phyloP scores from a whole-genome alignment of 2,888 invertebrate genomes.

The Drosophila algonquin region DNA sequence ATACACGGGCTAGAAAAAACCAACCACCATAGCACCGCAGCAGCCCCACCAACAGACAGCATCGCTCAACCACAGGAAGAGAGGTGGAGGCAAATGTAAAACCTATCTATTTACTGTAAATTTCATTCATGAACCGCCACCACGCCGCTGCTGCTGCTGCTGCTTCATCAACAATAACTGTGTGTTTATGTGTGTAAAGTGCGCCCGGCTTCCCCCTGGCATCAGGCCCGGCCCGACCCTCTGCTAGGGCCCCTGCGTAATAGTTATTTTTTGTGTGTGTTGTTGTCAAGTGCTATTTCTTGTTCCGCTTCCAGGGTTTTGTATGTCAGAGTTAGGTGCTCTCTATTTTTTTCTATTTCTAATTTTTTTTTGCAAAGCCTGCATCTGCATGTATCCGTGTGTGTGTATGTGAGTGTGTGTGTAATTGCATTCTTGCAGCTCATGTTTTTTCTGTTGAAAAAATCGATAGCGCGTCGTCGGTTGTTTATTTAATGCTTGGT shows the following conservation, averaged over 20 bases:
- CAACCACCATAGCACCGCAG: neutral
- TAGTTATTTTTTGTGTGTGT: slow-evolving; percentile 3
- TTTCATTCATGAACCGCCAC: neutral
- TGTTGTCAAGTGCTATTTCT: slow-evolving; percentile 12
- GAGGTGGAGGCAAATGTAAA: neutral
- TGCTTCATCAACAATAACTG: neutral
- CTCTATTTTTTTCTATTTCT: slow-evolving; percentile 1
- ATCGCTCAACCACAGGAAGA: neutral
- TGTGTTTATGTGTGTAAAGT: neutral
- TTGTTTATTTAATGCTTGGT: slow-evolving; percentile 80
- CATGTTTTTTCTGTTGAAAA: slow-evolving; percentile 41
- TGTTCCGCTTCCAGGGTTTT: slow-evolving; percentile 15
- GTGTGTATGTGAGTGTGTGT: slow-evolving; percentile 28
- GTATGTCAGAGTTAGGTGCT: slow-evolving; percentile 41
- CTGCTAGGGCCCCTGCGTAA: neutral
- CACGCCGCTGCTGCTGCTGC: neutral
- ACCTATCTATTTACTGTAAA: neutral
- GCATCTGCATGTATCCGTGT: slow-evolving; percentile 10
- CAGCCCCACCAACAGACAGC: neutral
- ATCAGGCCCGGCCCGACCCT: too few species aligned
- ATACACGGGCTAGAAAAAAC: neutral
- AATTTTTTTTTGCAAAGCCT: slow-evolving; percentile 3
- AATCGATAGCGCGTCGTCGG: slow-evolving; percentile 69
- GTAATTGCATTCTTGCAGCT: slow-evolving; percentile 63
- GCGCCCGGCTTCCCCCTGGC: neutral